Base-by-base conservation (phyloP, 1,140 invertebrate genomes). In the Pomacea maculata region DNA sequence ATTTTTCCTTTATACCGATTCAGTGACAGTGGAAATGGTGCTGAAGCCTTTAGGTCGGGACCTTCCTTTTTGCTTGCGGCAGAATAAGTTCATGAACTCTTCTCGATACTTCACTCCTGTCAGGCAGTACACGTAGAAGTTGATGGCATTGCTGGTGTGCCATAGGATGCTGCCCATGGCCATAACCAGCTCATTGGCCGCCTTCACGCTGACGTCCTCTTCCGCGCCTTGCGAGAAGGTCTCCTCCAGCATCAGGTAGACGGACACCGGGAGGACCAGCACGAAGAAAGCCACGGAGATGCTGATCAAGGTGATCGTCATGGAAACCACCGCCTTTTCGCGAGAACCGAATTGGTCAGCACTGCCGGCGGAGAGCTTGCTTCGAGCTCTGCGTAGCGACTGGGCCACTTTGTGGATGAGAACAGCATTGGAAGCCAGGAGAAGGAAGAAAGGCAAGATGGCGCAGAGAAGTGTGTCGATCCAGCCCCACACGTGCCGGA, bases 101-200 rank as follows among this genome's bases (percentile, higher is more conserved):
- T 70, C 67, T 11, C 67, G 67, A 21, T 25, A 70, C 21, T n/a
- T 70, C 12, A 11, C 21, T 12, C 67, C 67, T 21, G 67, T 70
- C 67, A 70, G 67, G 21, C 67, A 70, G 21, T 70, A 70, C n/a
- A 70, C n/a, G 21, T 70, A 70, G 67, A 70, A 70, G 67, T 70
- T 70, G 67, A 70, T 70, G 9, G 67, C 21, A 34, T n/a, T 70
- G 67, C 21, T 70, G 1, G n/a, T 17, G 57, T 61, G 57, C 57
- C 57, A 61, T 17, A 61, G 1, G 11, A 34, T 70, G n/a, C 67
- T 25, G 12, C 21, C n/a, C 67, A 12, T 6, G 6, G 29, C n/a
- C 11, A n/a, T 11, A 14, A 21, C 67, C 10, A n/a, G 21, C 67
- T 34, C 21, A 34, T 25, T 34, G 29, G 29, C n/a, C 9, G 21